phyloP scores from a whole-genome alignment of 2,113 vertebrate genomes.

The Seriola aureovittata region DNA sequence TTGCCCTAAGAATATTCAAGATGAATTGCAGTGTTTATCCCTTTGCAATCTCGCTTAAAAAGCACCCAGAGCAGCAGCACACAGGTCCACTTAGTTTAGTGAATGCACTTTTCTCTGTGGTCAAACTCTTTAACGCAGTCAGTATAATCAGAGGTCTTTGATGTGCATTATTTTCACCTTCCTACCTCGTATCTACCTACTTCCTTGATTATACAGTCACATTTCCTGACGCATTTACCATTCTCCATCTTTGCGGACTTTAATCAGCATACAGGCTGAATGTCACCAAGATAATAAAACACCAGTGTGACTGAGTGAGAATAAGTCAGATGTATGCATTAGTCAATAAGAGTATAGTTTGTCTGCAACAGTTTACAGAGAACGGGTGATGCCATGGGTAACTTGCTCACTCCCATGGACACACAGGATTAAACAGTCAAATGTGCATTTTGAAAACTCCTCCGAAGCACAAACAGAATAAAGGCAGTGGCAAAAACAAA shows the following conservation, averaged over 20 bases:
- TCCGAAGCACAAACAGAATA: constrained; percentile 18
- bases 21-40: constrained; percentile 57
- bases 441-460: constrained; percentile 39
- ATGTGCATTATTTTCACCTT: constrained; percentile 46
- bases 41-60: constrained; percentile 43
- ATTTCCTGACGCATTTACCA: constrained; percentile 32
- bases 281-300: constrained; percentile 52
- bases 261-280: constrained; percentile 53
- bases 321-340: constrained; percentile 42
- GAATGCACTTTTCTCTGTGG: constrained; percentile 22
- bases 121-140: constrained; percentile 37
- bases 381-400: constrained; percentile 9
- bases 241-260: constrained; percentile 43
- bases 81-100: constrained; percentile 26
- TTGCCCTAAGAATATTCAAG: constrained; percentile 45
- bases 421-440: constrained; percentile 39
- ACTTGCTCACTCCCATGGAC: constrained; percentile 15
- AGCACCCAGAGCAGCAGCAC: constrained; percentile 24
- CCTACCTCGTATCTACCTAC: constrained; percentile 11
- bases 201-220: constrained; percentile 4
- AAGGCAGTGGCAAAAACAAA: constrained; percentile 37
- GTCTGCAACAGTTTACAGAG: constrained; percentile 32
- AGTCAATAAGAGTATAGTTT: constrained; percentile 30
- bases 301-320: constrained; percentile 47
- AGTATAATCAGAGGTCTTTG: constrained; percentile 33